phyloP scores from a whole-genome alignment of 2,113 vertebrate genomes.

The Leptocoma aspasia region DNA sequence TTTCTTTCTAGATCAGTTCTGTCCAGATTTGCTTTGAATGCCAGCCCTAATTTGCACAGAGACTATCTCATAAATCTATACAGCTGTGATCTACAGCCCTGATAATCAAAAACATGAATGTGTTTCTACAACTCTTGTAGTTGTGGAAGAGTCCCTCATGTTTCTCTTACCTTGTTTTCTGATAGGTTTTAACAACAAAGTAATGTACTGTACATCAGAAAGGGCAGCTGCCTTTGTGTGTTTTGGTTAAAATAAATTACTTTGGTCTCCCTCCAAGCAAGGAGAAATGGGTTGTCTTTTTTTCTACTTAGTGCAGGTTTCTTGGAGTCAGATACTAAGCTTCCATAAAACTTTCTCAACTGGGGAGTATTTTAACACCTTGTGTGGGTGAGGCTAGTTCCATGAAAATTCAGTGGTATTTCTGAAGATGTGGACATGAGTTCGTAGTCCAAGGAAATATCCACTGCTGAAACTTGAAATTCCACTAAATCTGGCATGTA shows the following conservation, averaged over 20 bases:
- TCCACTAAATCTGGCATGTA: not conserved
- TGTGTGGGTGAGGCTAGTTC: not conserved
- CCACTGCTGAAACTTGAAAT: not conserved
- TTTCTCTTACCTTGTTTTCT: not conserved
- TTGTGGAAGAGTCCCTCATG: not conserved
- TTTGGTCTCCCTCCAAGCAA: not conserved
- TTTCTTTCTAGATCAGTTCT: not conserved
- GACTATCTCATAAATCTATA: not conserved
- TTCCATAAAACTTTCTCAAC: not conserved
- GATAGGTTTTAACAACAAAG: not conserved
- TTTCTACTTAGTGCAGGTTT: not conserved
- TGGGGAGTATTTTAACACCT: not conserved
- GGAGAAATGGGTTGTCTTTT: not conserved
- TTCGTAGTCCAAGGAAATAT: not conserved
- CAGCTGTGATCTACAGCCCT: not conserved
- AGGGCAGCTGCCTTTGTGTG: not conserved
- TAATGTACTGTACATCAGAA: not conserved
- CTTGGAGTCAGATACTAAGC: not conserved
- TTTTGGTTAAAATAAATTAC: not conserved
- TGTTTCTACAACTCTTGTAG: not conserved
- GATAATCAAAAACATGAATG: not conserved
- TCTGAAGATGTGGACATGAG: not conserved
- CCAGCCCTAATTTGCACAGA: not conserved
- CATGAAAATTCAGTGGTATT: not conserved
- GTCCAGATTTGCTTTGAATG: not conserved